Conservation (phyloP, 1,140 invertebrate species). For the Plodia interpunctella region DNA sequence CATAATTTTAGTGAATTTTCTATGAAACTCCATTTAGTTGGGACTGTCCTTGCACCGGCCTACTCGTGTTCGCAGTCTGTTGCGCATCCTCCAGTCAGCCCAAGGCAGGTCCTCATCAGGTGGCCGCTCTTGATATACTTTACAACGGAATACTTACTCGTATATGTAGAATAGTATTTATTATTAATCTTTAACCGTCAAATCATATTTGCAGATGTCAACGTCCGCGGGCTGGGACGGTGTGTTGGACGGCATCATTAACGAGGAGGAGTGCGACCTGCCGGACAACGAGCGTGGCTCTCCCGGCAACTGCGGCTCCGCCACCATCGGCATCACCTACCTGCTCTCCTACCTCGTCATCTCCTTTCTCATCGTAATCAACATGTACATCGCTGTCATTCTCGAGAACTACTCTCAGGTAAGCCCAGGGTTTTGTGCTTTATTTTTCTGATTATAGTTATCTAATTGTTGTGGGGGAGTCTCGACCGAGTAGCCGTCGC, state of each 20-base stretch:
- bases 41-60: no score
- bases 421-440: constrained; percentile 40
- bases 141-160: no score
- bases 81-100: no score
- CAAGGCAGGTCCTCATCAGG: no score
- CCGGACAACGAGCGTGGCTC: constrained; percentile 91
- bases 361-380: constrained; percentile 98
- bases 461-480: no score
- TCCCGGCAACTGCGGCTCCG: constrained; percentile 94
- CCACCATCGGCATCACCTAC: constrained; percentile 95
- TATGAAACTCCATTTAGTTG: no score
- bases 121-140: no score
- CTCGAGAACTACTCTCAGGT: constrained; percentile 97
- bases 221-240: constrained; percentile 98
- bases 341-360: constrained; percentile 97
- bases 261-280: constrained; percentile 93
- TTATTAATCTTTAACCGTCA: no score
- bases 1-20: no score
- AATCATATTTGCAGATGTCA: constrained; percentile 86
- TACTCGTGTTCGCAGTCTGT: no score
- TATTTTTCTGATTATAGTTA: neutral
- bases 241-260: constrained; percentile 96
- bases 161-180: no score
- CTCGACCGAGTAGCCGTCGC: no score
- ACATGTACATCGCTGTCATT: constrained; percentile 99